These are phyloP conservation scores for Rapana venosa DNA, from an alignment of 2,888 invertebrate genomes.

Conservation along the genomic window DNA sequence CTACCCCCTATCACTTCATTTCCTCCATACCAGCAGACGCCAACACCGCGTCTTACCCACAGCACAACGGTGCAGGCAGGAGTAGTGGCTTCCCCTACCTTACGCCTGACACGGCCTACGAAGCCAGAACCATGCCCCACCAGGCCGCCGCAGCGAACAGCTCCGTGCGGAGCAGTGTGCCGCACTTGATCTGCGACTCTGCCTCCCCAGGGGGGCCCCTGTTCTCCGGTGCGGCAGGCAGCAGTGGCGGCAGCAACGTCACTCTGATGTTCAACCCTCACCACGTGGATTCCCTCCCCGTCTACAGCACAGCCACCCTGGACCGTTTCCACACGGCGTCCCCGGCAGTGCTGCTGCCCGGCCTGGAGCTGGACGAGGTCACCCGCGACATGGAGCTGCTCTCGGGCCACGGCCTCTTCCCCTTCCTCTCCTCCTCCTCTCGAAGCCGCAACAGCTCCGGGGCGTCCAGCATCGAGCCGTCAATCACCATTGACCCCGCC, in stretches of 20 bases:
- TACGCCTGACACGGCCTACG: background rate
- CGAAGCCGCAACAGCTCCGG: conserved; percentile 48
- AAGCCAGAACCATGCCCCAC: background rate
- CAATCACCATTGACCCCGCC: conserved; percentile 46
- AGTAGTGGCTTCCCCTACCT: background rate
- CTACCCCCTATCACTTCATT: background rate
- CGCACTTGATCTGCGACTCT: background rate
- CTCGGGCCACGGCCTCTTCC: background rate
- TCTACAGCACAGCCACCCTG: background rate
- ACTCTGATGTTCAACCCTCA: background rate
- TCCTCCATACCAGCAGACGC: background rate
- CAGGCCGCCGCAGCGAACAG: background rate
- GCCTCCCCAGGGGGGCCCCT: background rate
- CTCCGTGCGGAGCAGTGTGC: background rate
- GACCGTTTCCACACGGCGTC: background rate
- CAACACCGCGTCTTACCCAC: no score
- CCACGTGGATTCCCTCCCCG: background rate
- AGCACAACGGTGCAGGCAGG: background rate
- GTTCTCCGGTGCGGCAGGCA: background rate
- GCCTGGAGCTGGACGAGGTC: background rate
- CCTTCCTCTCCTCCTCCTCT: conserved; percentile 28
- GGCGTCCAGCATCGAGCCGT: conserved; percentile 47
- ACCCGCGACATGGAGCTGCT: conserved; percentile 15
- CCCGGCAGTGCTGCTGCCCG: background rate
- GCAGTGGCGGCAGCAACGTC: background rate